Percentiles rank a stretch among this genome's conserved stretches.
These are phyloP conservation scores for Drosophila mettleri DNA, from an alignment of 2,888 invertebrate genomes.

Conservation along the genomic window DNA sequence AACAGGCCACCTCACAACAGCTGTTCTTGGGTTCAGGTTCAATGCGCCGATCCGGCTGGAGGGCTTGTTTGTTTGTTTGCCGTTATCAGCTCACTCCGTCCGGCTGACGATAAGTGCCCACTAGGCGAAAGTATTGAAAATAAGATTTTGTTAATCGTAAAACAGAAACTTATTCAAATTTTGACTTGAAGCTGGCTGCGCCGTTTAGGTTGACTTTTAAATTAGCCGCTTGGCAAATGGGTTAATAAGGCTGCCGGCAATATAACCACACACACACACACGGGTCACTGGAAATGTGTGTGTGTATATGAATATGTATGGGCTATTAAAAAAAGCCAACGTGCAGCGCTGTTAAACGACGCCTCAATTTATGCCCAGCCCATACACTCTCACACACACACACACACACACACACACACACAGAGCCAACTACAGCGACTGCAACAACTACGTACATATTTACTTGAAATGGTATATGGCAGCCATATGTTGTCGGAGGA, in stretches of 20 bases:
- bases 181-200: too few species aligned
- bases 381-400: slow-evolving; percentile 5
- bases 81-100: slow-evolving; percentile 29
- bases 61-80: slow-evolving; percentile 31
- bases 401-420: slow-evolving; percentile 1
- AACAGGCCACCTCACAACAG: slow-evolving; percentile 55
- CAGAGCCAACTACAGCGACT: slow-evolving; percentile 8
- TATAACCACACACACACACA: slow-evolving; percentile 20
- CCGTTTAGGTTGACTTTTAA: slow-evolving; percentile 42
- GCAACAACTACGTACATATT: slow-evolving; percentile 1
- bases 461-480: slow-evolving; percentile 28
- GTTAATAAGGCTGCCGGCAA: slow-evolving; percentile 54
- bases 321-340: slow-evolving; percentile 68
- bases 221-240: slow-evolving; percentile 57
- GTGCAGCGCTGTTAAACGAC: slow-evolving; percentile 72
- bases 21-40: slow-evolving; percentile 17
- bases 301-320: slow-evolving; percentile 30
- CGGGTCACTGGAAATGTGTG: not conserved
- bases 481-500: slow-evolving; percentile 42
- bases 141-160: too few species aligned
- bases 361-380: slow-evolving; percentile 54
- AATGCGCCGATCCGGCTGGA: slow-evolving; percentile 17
- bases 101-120: slow-evolving; percentile 18
- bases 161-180: not conserved
- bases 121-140: too few species aligned